phyloP scores from a whole-genome alignment of 2,888 invertebrate species.

The Punctoribates punctum region DNA sequence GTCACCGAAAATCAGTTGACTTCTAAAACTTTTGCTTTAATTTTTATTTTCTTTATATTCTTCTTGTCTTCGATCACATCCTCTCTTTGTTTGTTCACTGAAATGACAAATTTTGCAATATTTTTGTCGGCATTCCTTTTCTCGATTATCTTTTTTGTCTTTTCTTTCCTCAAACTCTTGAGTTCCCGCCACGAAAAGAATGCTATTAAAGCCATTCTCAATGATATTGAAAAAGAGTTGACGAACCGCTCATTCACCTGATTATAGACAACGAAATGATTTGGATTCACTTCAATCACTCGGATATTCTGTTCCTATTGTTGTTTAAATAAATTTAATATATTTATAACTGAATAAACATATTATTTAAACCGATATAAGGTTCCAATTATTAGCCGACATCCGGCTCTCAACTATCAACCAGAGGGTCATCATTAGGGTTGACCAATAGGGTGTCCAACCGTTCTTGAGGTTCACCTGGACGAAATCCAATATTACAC shows the following conservation, averaged over 20 bases:
- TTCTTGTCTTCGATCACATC: background rate
- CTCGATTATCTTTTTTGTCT: background rate
- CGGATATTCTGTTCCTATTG: background rate
- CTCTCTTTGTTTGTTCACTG: background rate
- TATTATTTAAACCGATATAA: too few species aligned
- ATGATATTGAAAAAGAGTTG: conserved; percentile 31
- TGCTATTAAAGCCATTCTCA: conserved; percentile 41
- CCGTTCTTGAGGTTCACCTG: too few species aligned
- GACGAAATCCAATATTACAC: too few species aligned
- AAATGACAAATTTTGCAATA: conserved; percentile 37
- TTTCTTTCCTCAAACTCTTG: conserved; percentile 20
- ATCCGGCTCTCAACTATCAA: too few species aligned
- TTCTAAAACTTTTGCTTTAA: background rate
- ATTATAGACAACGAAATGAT: too few species aligned
- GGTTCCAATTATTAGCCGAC: too few species aligned
- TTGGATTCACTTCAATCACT: too few species aligned
- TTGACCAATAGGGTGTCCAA: too few species aligned
- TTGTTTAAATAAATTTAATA: background rate
- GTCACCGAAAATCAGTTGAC: conserved; percentile 5
- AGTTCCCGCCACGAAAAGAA: conserved; percentile 38
- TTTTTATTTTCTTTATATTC: background rate
- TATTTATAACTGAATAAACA: too few species aligned
- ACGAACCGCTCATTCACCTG: background rate
- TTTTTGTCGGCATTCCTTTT: background rate
- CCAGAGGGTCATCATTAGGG: too few species aligned